Evolutionary conservation across 2,113 vertebrate species (phyloP), one percentile per base, ranked within the genome.

Genomic region (Sciurus niger): DNA sequence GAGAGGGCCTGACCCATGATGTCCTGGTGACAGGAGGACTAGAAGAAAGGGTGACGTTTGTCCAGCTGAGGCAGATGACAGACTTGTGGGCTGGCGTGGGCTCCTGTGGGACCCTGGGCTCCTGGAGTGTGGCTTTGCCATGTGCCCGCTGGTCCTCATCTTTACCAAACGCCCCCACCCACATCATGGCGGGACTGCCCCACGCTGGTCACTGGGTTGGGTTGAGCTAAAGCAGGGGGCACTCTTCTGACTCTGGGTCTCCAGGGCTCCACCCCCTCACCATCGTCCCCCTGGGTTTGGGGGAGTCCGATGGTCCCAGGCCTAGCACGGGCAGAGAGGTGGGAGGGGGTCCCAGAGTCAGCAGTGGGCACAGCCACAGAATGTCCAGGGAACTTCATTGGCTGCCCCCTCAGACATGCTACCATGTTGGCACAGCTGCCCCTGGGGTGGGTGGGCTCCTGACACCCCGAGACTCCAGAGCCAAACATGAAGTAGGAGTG

Each of bases 121-220:
- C 40, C 65, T 16, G 40, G n/a, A 14, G 16, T 8, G 8, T 1
- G 14, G 55, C 1, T 0, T 14, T 32, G 34, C 65, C 13, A 1
- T n/a, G 43, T 68, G 58, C 67, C 37, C 32, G 7, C 51, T 22
- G 40, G 46, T 25, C 34, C 37, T 34, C 53, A 40, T 34, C 70
- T 34, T 24, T 11, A 20, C 16, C 40, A 28, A 46, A 18, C 28
- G 7, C 34, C 16, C 0, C 60, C 6, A 0, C 65, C 30, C 17
- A 28, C 46, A 7, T 34, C 7, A 2, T 0, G 1, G 28, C 28
- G 18, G 14, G 24, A 24, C 34, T 37, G 20, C 58, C 82, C 6
- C 0, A 40, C 18, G 37, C 72, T 20, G 32, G 25, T 30, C 7
- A 4, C 30, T 30, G 67, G 58, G 34, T 1, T 0, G 24, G 51